Conservation (phyloP, 2,888 invertebrate genomes). For the Caenorhabditis uteleia region DNA sequence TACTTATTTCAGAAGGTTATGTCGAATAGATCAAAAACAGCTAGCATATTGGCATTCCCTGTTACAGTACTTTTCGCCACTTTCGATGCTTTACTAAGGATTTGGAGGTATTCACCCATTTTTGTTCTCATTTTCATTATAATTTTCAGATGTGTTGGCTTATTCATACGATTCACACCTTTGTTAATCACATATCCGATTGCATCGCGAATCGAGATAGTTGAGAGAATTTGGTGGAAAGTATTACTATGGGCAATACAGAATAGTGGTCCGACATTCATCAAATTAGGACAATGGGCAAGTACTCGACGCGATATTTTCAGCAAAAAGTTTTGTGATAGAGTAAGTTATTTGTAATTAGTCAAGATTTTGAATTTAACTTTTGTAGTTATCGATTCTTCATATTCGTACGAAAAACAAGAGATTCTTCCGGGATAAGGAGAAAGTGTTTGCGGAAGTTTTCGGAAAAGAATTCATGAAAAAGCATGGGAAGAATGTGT, state of each 20-base stretch:
- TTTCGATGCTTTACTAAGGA: not conserved
- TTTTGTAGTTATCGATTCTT: slow-evolving; percentile 49
- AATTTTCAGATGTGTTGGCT: slow-evolving; percentile 29
- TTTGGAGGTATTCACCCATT: not conserved
- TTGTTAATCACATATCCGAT: slow-evolving; percentile 45
- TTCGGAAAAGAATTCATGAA: slow-evolving; percentile 48
- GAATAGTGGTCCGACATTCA: slow-evolving; percentile 72
- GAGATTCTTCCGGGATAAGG: slow-evolving; percentile 49
- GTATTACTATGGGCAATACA: slow-evolving; percentile 37
- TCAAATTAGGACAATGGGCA: slow-evolving; percentile 74
- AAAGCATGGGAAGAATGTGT: slow-evolving; percentile 52
- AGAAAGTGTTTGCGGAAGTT: slow-evolving; percentile 39
- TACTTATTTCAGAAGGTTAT: not conserved
- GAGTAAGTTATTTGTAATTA: slow-evolving; percentile 20
- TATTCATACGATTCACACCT: slow-evolving; percentile 47
- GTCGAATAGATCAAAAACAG: not conserved
- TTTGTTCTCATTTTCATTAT: not conserved
- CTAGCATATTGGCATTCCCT: no score
- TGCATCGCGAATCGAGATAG: slow-evolving; percentile 18
- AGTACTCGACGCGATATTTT: slow-evolving; percentile 73
- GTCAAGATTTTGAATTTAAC: not conserved
- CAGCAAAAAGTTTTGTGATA: slow-evolving; percentile 71
- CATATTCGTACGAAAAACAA: slow-evolving; percentile 57
- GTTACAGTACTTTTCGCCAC: slow-evolving; percentile 6
- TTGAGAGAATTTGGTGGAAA: slow-evolving; percentile 49